Base-by-base conservation (phyloP, 35 echinoderm and acorn worm species). In the Apostichopus parvimensis region DNA sequence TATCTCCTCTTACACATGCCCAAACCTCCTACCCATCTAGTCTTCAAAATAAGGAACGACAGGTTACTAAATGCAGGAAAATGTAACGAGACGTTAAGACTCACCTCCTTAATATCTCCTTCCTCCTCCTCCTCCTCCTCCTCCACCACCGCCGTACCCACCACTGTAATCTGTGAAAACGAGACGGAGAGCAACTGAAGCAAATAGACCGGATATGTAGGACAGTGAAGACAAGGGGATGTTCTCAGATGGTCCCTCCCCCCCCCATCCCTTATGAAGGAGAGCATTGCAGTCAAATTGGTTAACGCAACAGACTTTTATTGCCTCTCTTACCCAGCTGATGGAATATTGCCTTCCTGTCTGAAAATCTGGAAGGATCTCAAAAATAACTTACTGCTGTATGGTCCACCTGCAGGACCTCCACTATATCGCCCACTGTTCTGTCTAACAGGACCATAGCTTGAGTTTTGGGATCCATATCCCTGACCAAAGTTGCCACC, bases 401-500 rank as follows among this genome's bases (percentile, higher is more conserved):
- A 84, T 18, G 81, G 81, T 60, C 56, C 81, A 58, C 81, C 81
- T 24, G 81, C 57, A 7, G 17, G 81, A 18, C 81, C 81, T 18
- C 81, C 81, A 58, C 81, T 56, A 58, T 84, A 84, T 6, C 81
- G 81, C 15, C 81, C 81, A 84, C 81, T 59, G 18, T 59, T 84
- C 57, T 84, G 81, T 15, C 81, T 84, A 25, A 84, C 81, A 58
- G 81, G 81, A 23, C 81, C 81, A 60, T 84, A 84, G 22, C 81
- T 84, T 0, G 81, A 84, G 81, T 84, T 84, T 84, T 84, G 81
- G 17, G 81, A 55, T 11, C 81, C 81, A 59, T 84, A 84, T n/a
- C 57, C 57, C 17, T 57, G 61, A 9, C 81, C 81, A 84, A 84
- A 84, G 81, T 84, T 84, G 20, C 81, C 81, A 14, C 81, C 81